A percentile compares a stretch with the other conserved stretches of the same genome.
Conservation (phyloP, 2,888 invertebrate genomes). For the Idaea biselata region DNA sequence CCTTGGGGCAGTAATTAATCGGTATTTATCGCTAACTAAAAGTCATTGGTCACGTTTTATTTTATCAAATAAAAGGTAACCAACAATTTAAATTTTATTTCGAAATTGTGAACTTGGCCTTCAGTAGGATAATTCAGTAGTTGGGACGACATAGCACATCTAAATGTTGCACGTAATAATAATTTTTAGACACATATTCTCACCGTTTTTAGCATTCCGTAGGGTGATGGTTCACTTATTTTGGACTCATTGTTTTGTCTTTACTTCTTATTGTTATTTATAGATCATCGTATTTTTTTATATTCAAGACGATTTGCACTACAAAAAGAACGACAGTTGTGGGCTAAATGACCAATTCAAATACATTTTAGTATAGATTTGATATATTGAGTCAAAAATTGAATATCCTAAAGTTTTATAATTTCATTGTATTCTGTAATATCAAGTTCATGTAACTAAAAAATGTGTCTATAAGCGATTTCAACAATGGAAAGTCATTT, state of each 20-base stretch:
- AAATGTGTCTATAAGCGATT: too few species aligned
- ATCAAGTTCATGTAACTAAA: too few species aligned
- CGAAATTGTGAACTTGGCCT: slow-evolving; percentile 5
- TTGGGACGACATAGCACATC: slow-evolving; percentile 60
- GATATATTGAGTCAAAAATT: too few species aligned
- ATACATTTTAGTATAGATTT: too few species aligned
- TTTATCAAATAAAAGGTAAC: background rate
- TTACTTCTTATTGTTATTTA: slow-evolving; percentile 20
- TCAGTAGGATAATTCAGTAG: slow-evolving; percentile 45
- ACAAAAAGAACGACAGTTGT: background rate
- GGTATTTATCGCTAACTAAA: background rate
- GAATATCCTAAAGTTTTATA: too few species aligned
- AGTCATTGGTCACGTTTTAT: background rate
- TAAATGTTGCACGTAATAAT: slow-evolving; percentile 63
- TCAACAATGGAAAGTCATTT: too few species aligned
- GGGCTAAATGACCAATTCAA: too few species aligned
- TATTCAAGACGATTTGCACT: background rate
- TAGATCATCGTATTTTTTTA: slow-evolving; percentile 13
- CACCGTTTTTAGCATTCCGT: slow-evolving; percentile 36
- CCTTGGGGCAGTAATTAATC: background rate
- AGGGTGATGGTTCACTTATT: slow-evolving; percentile 58
- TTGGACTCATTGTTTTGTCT: slow-evolving; percentile 20
- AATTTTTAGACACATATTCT: slow-evolving; percentile 40
- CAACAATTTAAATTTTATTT: background rate
- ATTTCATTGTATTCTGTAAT: too few species aligned